These are phyloP conservation scores for Alloplasta piceator DNA, from an alignment of 2,888 invertebrate species.

Conservation along the genomic window DNA sequence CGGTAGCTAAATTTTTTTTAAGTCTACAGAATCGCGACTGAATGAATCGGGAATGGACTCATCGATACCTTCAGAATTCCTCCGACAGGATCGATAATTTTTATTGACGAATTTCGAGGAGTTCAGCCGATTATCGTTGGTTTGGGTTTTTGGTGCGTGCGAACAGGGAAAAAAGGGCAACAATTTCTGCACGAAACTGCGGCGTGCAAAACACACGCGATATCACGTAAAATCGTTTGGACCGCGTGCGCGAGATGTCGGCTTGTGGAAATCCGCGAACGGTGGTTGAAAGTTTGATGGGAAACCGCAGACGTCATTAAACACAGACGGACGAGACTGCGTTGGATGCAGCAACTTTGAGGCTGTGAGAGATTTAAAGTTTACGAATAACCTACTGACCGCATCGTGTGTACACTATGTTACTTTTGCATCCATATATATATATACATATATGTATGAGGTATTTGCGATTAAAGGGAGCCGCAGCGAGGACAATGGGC, in stretches of 20 bases:
- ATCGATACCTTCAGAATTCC: too few relatives aligned
- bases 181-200: too few relatives aligned
- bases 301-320: constrained; percentile 80
- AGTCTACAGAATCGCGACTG: too few relatives aligned
- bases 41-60: too few relatives aligned
- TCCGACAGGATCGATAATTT: too few relatives aligned
- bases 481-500: constrained; percentile 69
- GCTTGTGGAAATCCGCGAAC: constrained; percentile 29
- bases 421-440: constrained; percentile 15
- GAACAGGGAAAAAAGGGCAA: too few relatives aligned
- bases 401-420: constrained; percentile 61
- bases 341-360: constrained; percentile 34
- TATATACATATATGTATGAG: not conserved
- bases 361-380: constrained; percentile 60
- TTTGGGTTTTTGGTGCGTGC: too few relatives aligned
- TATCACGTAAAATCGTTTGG: not conserved
- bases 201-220: not conserved
- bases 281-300: constrained; percentile 71
- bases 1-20: too few relatives aligned
- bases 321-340: constrained; percentile 43
- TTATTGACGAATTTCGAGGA: too few relatives aligned
- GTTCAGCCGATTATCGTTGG: too few relatives aligned
- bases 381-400: constrained; percentile 77
- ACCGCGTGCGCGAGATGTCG: constrained; percentile 67
- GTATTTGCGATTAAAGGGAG: constrained; percentile 33